phyloP scores from a whole-genome alignment of 2,888 invertebrate genomes.

The Deilephila elpenor region DNA sequence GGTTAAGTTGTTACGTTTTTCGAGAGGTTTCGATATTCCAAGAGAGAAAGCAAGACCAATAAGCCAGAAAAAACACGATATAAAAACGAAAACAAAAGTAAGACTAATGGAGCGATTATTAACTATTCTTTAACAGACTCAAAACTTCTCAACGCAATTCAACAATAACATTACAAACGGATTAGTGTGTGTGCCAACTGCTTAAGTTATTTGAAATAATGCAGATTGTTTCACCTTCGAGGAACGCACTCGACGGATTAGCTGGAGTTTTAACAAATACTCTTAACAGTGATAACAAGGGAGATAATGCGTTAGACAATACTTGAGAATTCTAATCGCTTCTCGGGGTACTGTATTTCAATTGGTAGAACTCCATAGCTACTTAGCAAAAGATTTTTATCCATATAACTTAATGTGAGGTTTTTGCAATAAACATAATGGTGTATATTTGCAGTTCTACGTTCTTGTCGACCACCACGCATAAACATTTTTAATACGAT shows the following conservation, averaged over 20 bases:
- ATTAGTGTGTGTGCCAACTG: neutral
- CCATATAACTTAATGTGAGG: too few relatives aligned
- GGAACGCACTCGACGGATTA: neutral
- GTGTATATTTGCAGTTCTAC: too few relatives aligned
- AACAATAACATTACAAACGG: neutral
- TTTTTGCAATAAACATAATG: too few relatives aligned
- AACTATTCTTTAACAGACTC: neutral
- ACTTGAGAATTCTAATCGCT: neutral
- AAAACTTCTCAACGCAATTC: neutral
- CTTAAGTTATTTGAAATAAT: constrained; percentile 10
- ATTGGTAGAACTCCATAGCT: too few relatives aligned
- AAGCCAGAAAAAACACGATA: neutral
- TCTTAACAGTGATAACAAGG: neutral
- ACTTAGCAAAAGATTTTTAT: too few relatives aligned
- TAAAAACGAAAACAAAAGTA: neutral
- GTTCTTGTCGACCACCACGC: too few relatives aligned
- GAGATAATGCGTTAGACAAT: neutral
- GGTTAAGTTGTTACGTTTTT: too few relatives aligned
- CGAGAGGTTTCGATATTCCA: too few relatives aligned
- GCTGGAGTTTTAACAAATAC: neutral
- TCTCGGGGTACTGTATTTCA: neutral
- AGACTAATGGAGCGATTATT: too few relatives aligned
- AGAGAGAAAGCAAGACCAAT: too few relatives aligned
- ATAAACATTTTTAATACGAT: too few relatives aligned
- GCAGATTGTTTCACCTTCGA: neutral